A percentile compares a stretch with the other conserved stretches of the same genome.
phyloP scores from a whole-genome alignment of 2,113 vertebrate genomes.

The Rallus limicola region DNA sequence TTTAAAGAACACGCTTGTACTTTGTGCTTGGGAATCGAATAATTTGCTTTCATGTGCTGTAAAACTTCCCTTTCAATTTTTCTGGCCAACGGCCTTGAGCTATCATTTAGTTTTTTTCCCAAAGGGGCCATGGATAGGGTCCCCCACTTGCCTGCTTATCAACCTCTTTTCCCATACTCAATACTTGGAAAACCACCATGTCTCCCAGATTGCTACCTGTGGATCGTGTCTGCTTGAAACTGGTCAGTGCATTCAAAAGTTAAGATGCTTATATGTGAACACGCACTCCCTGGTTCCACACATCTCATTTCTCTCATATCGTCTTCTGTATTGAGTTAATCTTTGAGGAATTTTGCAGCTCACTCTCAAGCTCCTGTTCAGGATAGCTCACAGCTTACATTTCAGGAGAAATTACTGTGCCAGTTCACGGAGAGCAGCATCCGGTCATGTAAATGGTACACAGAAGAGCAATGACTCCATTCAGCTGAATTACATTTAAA shows the following conservation, averaged over 20 bases:
- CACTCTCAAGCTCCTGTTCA: background rate
- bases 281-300: background rate
- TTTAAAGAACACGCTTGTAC: background rate
- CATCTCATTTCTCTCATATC: background rate
- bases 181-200: background rate
- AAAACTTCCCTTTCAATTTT: conserved; percentile 15
- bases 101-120: background rate
- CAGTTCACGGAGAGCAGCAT: conserved; percentile 1
- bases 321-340: background rate
- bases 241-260: background rate
- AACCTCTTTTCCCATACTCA: background rate
- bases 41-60: background rate
- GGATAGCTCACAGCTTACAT: background rate
- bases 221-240: background rate
- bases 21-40: background rate
- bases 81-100: background rate
- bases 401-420: background rate
- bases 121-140: background rate
- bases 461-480: conserved; percentile 39
- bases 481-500: conserved; percentile 65
- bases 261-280: background rate
- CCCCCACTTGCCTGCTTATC: background rate
- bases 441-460: conserved; percentile 9
- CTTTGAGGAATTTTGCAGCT: background rate
- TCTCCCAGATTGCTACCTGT: background rate